phyloP scores from a whole-genome alignment of 2,797 vertebrate species.

The Karalla daura region DNA sequence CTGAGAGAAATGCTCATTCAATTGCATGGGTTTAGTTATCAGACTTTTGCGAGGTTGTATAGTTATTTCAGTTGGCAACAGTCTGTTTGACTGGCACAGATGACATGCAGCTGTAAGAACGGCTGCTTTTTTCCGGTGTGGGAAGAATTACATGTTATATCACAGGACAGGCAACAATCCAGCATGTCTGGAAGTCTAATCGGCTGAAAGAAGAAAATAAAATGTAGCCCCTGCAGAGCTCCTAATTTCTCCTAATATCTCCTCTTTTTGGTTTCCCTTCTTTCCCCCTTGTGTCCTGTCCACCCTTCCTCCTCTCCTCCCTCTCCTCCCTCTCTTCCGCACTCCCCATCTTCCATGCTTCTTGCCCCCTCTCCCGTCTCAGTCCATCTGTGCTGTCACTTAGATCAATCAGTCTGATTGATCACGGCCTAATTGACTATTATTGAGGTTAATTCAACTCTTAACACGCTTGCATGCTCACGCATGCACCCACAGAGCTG shows the following conservation, averaged over 20 bases:
- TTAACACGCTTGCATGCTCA: slow-evolving; percentile 80
- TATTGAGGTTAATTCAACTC: slow-evolving; percentile 99
- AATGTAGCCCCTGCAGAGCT: too few relatives aligned
- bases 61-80: not conserved
- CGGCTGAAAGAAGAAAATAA: too few relatives aligned
- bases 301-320: slow-evolving; percentile 34
- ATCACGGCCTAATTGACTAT: slow-evolving; percentile 96
- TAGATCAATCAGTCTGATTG: slow-evolving; percentile 99
- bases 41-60: too few relatives aligned
- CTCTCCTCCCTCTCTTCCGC: slow-evolving; percentile 14
- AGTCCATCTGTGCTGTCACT: slow-evolving; percentile 94
- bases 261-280: slow-evolving; percentile 1
- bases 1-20: not conserved
- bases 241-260: not conserved
- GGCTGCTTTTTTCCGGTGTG: too few relatives aligned
- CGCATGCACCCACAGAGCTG: slow-evolving; percentile 35
- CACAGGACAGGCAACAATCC: too few relatives aligned
- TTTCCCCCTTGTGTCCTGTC: slow-evolving; percentile 19
- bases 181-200: too few relatives aligned
- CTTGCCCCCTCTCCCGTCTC: slow-evolving; percentile 66
- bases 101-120: not conserved
- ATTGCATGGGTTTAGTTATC: not conserved
- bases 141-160: too few relatives aligned
- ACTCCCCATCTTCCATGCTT: slow-evolving; percentile 59
- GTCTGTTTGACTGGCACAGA: not conserved